Evolutionary conservation across 2,888 invertebrate species (phyloP).

Genomic region (Epinotia demarniana): DNA sequence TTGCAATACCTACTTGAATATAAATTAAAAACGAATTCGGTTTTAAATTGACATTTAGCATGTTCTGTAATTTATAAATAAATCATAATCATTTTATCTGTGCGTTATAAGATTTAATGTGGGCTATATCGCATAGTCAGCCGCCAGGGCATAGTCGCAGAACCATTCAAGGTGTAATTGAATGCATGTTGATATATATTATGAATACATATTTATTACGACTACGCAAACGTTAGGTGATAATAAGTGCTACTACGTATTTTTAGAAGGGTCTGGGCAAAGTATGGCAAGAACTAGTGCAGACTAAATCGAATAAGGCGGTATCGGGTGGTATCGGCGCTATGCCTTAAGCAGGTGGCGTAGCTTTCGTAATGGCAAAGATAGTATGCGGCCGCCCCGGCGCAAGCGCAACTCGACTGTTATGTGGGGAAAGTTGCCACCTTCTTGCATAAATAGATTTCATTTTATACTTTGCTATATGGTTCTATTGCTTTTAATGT

Average conservation of each 20-base stretch:
- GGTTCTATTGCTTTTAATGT: constrained; percentile 11
- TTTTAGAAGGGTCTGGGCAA: background rate
- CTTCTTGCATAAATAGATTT: constrained; percentile 67
- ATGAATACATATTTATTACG: background rate
- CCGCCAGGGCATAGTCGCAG: background rate
- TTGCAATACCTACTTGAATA: background rate
- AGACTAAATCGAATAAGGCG: constrained; percentile 35
- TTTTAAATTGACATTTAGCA: background rate
- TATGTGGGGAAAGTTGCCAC: constrained; percentile 75
- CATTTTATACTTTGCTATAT: constrained; percentile 51
- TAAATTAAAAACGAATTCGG: too few relatives aligned
- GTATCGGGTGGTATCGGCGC: constrained; percentile 60
- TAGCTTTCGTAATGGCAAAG: constrained; percentile 81
- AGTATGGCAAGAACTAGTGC: background rate
- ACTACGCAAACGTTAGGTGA: background rate
- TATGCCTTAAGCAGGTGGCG: constrained; percentile 69
- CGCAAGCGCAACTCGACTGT: constrained; percentile 57
- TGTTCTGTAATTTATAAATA: background rate
- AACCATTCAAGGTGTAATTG: background rate
- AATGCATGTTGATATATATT: background rate
- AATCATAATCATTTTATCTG: background rate
- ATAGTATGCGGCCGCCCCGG: constrained; percentile 66
- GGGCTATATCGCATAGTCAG: too few relatives aligned
- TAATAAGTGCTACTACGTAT: background rate
- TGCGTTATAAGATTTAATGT: background rate